These are phyloP conservation scores for Papilio machaon DNA, from an alignment of 1,140 invertebrate genomes.

Conservation along the genomic window DNA sequence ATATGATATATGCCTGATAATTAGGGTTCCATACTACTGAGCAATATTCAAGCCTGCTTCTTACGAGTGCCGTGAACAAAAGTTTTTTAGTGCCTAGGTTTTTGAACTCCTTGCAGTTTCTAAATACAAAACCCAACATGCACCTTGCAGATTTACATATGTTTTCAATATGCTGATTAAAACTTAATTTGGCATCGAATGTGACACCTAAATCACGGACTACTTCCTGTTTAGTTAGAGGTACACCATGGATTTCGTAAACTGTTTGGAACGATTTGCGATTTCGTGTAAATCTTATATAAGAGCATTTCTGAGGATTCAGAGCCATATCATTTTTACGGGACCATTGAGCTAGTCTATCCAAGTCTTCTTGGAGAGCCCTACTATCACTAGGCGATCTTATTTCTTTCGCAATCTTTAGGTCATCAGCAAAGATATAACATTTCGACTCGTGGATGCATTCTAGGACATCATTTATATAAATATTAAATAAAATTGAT, in stretches of 20 bases:
- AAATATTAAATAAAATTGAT: slow-evolving; percentile 36
- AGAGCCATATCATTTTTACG: background rate
- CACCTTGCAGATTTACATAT: slow-evolving; percentile 22
- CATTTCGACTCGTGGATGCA: slow-evolving; percentile 5
- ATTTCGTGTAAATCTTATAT: background rate
- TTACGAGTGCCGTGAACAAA: slow-evolving; percentile 5
- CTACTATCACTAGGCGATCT: background rate
- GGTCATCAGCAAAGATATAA: slow-evolving; percentile 28
- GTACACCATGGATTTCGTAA: background rate
- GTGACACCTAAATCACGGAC: slow-evolving; percentile 28
- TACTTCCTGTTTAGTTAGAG: background rate
- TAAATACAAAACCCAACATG: slow-evolving; percentile 36
- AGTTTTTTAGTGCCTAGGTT: slow-evolving; percentile 13
- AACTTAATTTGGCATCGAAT: slow-evolving; percentile 28
- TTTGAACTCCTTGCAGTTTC: slow-evolving; percentile 34
- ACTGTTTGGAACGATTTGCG: background rate
- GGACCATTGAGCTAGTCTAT: slow-evolving; percentile 20
- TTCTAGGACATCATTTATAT: background rate
- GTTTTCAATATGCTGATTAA: background rate
- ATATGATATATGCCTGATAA: no score
- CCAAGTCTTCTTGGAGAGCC: background rate
- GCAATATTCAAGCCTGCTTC: slow-evolving; percentile 36
- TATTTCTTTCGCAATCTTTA: no score
- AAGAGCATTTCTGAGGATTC: background rate
- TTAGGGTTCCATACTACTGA: slow-evolving; percentile 33